A percentile compares a stretch with the other conserved stretches of the same genome.
Conservation (phyloP, 2,113 vertebrate genomes). For the Pelodiscus sinensis region DNA sequence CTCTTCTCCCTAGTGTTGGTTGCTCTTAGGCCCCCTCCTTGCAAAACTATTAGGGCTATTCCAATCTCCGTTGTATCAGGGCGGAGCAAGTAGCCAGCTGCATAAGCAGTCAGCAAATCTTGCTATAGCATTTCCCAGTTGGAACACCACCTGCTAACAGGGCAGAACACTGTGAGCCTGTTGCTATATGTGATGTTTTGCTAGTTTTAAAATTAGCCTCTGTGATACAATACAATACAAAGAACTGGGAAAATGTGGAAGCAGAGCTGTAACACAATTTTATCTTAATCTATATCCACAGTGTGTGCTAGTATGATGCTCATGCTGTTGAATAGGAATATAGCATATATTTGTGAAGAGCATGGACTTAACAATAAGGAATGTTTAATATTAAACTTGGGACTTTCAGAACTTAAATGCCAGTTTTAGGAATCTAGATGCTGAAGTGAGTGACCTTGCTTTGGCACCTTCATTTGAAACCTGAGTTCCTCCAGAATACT, state of each 20-base stretch:
- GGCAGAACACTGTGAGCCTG: not conserved
- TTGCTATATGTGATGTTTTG: not conserved
- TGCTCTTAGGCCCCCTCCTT: not conserved
- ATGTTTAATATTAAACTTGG: not conserved
- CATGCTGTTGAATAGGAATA: not conserved
- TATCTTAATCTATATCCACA: not conserved
- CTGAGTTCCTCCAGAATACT: not conserved
- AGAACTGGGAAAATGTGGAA: not conserved
- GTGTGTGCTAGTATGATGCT: not conserved
- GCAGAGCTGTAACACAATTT: not conserved
- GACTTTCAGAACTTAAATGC: not conserved
- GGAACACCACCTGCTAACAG: conserved; percentile 9
- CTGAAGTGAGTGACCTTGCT: not conserved
- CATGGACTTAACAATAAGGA: not conserved
- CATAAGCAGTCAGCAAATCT: not conserved
- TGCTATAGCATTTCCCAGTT: conserved; percentile 2
- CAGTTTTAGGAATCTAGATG: not conserved
- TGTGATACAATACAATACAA: not conserved
- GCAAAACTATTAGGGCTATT: not conserved
- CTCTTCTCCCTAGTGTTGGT: fast-evolving
- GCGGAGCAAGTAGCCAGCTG: not conserved
- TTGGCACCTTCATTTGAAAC: not conserved
- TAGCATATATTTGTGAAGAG: not conserved
- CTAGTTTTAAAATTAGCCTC: conserved; percentile 33
- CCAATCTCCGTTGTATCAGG: not conserved